These are phyloP conservation scores for Sebastolobus altivelis DNA, from an alignment of 2,797 vertebrate species.

Conservation along the genomic window DNA sequence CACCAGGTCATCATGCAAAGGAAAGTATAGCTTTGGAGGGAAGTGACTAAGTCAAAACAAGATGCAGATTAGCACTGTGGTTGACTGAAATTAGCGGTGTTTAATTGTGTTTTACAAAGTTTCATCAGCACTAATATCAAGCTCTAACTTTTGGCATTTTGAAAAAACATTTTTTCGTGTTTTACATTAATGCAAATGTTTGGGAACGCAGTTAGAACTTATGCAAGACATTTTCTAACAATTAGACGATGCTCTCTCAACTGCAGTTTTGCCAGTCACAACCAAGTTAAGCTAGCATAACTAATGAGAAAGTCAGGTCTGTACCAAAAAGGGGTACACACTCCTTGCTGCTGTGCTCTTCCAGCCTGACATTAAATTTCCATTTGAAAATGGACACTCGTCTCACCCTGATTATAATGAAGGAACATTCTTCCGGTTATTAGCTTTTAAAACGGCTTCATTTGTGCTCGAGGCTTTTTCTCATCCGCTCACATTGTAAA, in stretches of 20 bases:
- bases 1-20: not conserved
- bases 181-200: too few species aligned
- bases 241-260: not conserved
- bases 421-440: constrained; percentile 38
- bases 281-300: not conserved
- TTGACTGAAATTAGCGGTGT: not conserved
- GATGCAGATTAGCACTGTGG: not conserved
- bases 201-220: not conserved
- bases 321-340: not conserved
- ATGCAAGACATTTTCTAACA: not conserved
- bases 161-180: not conserved
- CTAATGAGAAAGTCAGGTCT: not conserved
- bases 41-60: not conserved
- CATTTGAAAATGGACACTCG: constrained; percentile 28
- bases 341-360: not conserved
- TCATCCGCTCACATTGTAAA: not conserved
- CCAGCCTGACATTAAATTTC: constrained; percentile 9
- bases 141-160: not conserved
- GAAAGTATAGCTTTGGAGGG: not conserved
- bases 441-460: constrained; percentile 35
- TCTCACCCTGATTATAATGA: constrained; percentile 9
- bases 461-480: constrained; percentile 28
- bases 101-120: not conserved
- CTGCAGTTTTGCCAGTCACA: not conserved
- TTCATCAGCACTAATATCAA: not conserved